These are phyloP conservation scores for Hanleya hanleyi DNA, from an alignment of 2,888 invertebrate species.

Conservation along the genomic window DNA sequence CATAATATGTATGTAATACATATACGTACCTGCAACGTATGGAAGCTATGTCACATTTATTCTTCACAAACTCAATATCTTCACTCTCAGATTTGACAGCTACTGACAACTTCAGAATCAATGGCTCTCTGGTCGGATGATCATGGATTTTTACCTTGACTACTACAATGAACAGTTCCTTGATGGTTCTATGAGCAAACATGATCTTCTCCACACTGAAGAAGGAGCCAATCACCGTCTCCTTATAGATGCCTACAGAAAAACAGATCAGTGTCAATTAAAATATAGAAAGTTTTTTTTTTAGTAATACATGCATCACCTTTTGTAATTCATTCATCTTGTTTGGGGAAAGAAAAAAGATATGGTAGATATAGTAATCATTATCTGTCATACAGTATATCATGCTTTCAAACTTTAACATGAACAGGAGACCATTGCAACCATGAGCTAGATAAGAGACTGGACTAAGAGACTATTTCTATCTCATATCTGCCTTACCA, in stretches of 20 bases:
- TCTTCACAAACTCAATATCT: slow-evolving; percentile 42
- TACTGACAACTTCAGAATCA: slow-evolving; percentile 39
- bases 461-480: no score
- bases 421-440: no score
- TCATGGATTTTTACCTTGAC: slow-evolving; percentile 44
- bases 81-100: slow-evolving; percentile 45
- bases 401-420: no score
- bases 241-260: slow-evolving; percentile 54
- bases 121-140: slow-evolving; percentile 17
- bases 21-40: not conserved
- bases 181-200: slow-evolving; percentile 66
- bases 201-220: slow-evolving; percentile 55
- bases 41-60: not conserved
- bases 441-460: no score
- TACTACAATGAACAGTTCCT: slow-evolving; percentile 62
- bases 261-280: not conserved
- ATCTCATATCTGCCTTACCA: no score
- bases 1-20: no score
- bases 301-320: no score
- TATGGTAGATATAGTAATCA: no score
- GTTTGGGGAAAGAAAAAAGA: no score
- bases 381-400: no score
- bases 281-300: no score
- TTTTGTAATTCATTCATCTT: no score
- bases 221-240: slow-evolving; percentile 41